Conservation (phyloP, 2,888 invertebrate species). For the Standfussiana lucernea region DNA sequence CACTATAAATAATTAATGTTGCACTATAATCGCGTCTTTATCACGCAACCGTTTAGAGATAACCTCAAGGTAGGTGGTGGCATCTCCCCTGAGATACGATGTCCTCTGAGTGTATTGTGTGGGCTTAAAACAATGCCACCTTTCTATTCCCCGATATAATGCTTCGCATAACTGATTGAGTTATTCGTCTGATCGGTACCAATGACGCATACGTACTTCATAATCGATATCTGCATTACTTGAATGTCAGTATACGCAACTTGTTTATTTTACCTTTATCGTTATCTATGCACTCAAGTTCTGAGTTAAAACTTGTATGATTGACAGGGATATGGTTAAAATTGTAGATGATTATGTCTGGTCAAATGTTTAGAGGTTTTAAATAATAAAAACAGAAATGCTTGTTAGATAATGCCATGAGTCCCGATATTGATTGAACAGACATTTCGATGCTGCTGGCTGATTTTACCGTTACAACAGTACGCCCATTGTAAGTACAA, state of each 20-base stretch:
- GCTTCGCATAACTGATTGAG: conserved; percentile 71
- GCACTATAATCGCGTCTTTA: conserved; percentile 57
- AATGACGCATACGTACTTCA: conserved; percentile 75
- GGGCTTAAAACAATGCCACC: conserved; percentile 78
- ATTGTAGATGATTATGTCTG: conserved; percentile 7
- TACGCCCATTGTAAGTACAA: conserved; percentile 43
- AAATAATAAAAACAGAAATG: conserved; percentile 14
- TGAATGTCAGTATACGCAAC: conserved; percentile 23
- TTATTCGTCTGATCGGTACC: conserved; percentile 75
- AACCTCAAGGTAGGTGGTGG: conserved; percentile 56
- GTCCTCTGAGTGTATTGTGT: conserved; percentile 77
- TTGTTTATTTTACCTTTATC: conserved; percentile 46
- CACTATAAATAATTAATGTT: conserved; percentile 52
- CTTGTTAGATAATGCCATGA: neutral
- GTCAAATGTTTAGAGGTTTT: neutral
- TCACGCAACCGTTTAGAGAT: conserved; percentile 52
- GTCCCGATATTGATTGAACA: conserved; percentile 20
- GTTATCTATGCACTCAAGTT: conserved; percentile 36
- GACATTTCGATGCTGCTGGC: conserved; percentile 37
- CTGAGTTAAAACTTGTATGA: conserved; percentile 27
- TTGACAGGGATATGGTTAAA: conserved; percentile 24
- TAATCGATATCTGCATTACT: conserved; percentile 51
- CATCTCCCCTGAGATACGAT: conserved; percentile 72
- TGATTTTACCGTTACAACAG: conserved; percentile 44
- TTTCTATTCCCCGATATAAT: conserved; percentile 77